Evolutionary conservation across 2,113 vertebrate genomes (phyloP), one percentile per base, ranked within the genome.

Genomic region (Calidris pygmaea): DNA sequence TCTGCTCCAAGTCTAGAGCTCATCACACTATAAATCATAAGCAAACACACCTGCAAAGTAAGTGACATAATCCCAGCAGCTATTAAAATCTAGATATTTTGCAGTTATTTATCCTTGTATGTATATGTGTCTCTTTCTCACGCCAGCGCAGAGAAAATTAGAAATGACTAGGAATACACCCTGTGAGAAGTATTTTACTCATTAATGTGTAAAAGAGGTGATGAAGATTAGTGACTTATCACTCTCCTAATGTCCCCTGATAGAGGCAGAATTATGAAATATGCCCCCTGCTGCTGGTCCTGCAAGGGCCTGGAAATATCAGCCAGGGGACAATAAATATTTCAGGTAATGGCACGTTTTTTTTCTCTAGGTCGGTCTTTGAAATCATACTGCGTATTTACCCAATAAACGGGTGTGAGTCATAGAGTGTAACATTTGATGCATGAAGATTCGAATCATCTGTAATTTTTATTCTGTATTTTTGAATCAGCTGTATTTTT

Each of bases 11-110:
- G 60, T 68, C 68, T 59, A 87, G 81, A 79, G 95, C 55, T 89
- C 95, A 95, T 94, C 91, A 93, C 81, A 30, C 74, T 85, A 66
- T 72, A 96, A 95, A 94, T 95, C 93, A 89, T 32, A 89, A 66
- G 41, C 71, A 90, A 82, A 92, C 63, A 90, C 87, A 94, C 94
- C 96, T 96, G 89, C 84, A 90, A 80, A 91, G 83, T 90, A 89
- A 93, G 86, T 89, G 95, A 70, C 80, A 95, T 87, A 89, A 91
- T 91, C 86, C 86, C 58, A 87, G 53, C 74, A 95, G 66, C 94
- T 85, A 93, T 85, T 85, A 87, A 96, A 87, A 85, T 14, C 22
- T 39, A 66, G 50, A 56, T 63, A 70, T 76, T 87, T 75, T 83
- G 47, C 71, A 90, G 55, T 91, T 85, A 58, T 52, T 93, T 93